Base-by-base conservation (phyloP, 2,113 vertebrate genomes). In the Centropristis striata region DNA sequence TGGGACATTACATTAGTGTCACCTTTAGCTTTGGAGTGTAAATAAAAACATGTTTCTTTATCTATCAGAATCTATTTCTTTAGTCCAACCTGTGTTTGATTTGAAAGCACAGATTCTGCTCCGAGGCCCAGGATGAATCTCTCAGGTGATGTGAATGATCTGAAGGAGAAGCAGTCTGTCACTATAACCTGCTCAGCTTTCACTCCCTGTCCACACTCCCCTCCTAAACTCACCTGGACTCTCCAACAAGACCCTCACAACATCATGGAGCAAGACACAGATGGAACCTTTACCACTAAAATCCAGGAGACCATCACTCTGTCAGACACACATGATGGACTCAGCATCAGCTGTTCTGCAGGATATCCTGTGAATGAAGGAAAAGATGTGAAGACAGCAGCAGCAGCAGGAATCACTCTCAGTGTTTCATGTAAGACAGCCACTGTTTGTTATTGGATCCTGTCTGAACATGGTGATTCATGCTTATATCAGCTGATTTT, bases 381-480 rank as follows among this genome's bases (percentile, higher is more conserved):
- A 25, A 4, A 8, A 28, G 3, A 15, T 15, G 63, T n/a, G n/a
- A n/a, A n/a, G n/a, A n/a, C n/a, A 51, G 39, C 20, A n/a, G 72
- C 59, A 14, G 37, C 44, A n/a, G 23, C 8, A 4, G 20, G 1
- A 10, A 4, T n/a, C 37, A 71, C 54, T 41, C 80, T 89, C 5
- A 50, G 1, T 18, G 76, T 91, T 71, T 47, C 36, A 60, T 88
- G 90, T 91, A 76, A 90, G 86, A 37, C 25, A 4, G 21, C 36
- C 8, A 44, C 3, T 21, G 27, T 39, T 42, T 64, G 21, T 42
- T 55, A 15, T 63, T 37, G 7, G 16, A n/a, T 37, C 10, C 32
- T 59, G 57, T 51, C 65, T 32, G 32, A 32, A 5, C 3, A 37
- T 0, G 9, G 36, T 58, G 27, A 58, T 58, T 58, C 32, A 36